phyloP scores from a whole-genome alignment of 2,113 vertebrate genomes.

The Ascaphus truei region DNA sequence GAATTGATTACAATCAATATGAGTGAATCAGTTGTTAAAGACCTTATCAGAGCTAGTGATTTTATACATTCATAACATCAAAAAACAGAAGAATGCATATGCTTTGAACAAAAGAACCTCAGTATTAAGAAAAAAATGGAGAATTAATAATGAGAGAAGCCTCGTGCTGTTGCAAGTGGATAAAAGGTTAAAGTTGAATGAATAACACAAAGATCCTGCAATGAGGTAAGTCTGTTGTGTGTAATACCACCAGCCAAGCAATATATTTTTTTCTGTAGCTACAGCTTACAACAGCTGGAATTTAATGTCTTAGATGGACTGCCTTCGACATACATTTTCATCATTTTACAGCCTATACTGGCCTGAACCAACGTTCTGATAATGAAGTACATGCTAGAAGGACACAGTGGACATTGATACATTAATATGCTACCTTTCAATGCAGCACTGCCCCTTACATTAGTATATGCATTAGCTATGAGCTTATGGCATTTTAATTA shows the following conservation, averaged over 20 bases:
- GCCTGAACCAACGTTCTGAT: constrained; percentile 38
- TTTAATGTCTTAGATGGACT: constrained; percentile 29
- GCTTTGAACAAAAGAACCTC: too few species aligned
- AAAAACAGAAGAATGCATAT: too few species aligned
- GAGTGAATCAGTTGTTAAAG: too few species aligned
- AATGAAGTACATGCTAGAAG: constrained; percentile 40
- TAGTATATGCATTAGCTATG: constrained; percentile 33
- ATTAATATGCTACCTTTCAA: constrained; percentile 27
- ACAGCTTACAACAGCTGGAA: constrained; percentile 31
- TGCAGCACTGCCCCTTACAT: constrained; percentile 29
- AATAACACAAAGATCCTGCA: constrained; percentile 4
- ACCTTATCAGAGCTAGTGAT: too few species aligned
- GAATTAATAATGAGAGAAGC: too few species aligned
- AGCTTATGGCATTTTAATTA: constrained; percentile 37
- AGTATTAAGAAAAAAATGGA: too few species aligned
- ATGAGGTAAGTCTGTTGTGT: neutral
- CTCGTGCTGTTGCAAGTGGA: too few species aligned
- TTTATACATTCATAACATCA: too few species aligned
- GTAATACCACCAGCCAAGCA: neutral
- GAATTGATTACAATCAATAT: too few species aligned
- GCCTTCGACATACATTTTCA: constrained; percentile 45
- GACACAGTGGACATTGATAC: neutral
- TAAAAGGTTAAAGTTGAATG: constrained; percentile 26
- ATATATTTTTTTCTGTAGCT: neutral
- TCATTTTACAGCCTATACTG: constrained; percentile 31